Evolutionary conservation across 2,888 invertebrate genomes (phyloP).

Genomic region (Chromoteleia sp.): DNA sequence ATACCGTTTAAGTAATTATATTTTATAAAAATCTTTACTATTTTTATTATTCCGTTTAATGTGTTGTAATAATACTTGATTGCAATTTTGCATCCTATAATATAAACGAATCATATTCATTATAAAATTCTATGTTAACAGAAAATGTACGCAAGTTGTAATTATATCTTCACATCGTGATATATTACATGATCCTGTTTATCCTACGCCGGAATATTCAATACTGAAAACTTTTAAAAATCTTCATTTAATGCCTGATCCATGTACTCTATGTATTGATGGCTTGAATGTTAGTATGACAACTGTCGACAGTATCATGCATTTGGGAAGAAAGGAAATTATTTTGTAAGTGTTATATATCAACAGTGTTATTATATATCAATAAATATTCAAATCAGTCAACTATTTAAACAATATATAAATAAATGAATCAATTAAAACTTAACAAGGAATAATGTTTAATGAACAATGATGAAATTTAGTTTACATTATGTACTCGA

Average conservation of each 20-base stretch:
- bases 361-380: not conserved
- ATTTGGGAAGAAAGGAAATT: conserved; percentile 92
- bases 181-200: conserved; percentile 91
- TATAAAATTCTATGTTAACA: conserved; percentile 76
- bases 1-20: too few species aligned
- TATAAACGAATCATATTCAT: too few species aligned
- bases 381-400: not conserved
- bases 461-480: too few species aligned
- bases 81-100: too few species aligned
- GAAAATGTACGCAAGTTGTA: conserved; percentile 89
- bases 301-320: conserved; percentile 93
- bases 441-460: too few species aligned
- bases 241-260: conserved; percentile 91
- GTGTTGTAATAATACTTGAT: too few species aligned
- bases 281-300: conserved; percentile 92
- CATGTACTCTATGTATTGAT: conserved; percentile 90
- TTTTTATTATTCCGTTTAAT: too few species aligned
- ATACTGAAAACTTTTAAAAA: conserved; percentile 85
- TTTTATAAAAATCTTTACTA: too few species aligned
- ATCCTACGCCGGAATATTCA: conserved; percentile 93
- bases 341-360: conserved; percentile 86
- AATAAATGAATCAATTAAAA: too few species aligned
- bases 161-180: conserved; percentile 92
- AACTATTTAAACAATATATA: too few species aligned
- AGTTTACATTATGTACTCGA: too few species aligned